These are phyloP conservation scores for Rhynchopsitta pachyrhyncha DNA, from an alignment of 2,113 vertebrate species.

Conservation along the genomic window DNA sequence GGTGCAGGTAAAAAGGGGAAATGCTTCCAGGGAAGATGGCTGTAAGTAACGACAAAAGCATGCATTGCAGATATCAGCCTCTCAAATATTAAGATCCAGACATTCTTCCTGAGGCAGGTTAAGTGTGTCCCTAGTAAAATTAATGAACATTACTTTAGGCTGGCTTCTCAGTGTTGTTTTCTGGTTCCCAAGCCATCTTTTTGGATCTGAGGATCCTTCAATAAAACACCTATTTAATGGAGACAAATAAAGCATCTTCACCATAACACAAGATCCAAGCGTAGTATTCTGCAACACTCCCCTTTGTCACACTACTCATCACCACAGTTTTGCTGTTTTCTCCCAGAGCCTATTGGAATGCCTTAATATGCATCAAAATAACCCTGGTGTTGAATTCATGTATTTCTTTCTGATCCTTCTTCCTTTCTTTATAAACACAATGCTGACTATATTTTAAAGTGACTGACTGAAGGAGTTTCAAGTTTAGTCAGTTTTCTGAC, in stretches of 20 bases:
- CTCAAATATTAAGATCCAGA: background rate
- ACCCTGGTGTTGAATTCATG: background rate
- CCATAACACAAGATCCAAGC: background rate
- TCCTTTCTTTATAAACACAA: background rate
- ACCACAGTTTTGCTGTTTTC: background rate
- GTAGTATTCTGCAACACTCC: background rate
- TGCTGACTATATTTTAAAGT: slow-evolving; percentile 59
- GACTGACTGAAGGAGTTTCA: slow-evolving; percentile 50
- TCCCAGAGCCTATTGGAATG: background rate
- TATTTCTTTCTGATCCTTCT: background rate
- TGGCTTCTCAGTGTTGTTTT: background rate
- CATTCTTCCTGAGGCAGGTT: background rate
- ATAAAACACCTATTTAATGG: background rate
- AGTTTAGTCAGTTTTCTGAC: slow-evolving; percentile 60
- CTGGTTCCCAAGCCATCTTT: background rate
- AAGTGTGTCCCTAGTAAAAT: background rate
- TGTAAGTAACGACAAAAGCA: background rate
- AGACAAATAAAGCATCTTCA: slow-evolving; percentile 22
- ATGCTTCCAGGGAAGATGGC: background rate
- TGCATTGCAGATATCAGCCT: background rate
- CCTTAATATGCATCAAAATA: background rate
- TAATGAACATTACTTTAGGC: background rate
- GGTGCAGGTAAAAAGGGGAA: background rate
- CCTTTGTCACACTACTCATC: background rate
- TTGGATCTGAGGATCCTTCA: background rate